These are phyloP conservation scores for Pogona vitticeps DNA, from an alignment of 2,113 vertebrate species.

Conservation along the genomic window DNA sequence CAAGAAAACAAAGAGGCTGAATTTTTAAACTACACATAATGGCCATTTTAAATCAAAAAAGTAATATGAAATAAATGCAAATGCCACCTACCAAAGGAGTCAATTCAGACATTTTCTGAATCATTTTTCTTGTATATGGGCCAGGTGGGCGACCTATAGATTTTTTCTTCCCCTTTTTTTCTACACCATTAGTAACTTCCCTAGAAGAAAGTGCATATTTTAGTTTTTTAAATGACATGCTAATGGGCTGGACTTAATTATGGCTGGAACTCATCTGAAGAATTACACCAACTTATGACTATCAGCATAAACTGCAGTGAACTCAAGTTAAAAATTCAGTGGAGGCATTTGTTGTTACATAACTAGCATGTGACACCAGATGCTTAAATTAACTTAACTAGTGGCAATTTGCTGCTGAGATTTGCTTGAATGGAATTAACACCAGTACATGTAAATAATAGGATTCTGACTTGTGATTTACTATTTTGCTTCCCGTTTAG, in stretches of 20 bases:
- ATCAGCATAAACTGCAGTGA: too few species aligned
- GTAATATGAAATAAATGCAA: neutral
- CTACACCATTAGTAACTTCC: conserved; percentile 87
- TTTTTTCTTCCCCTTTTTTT: conserved; percentile 92
- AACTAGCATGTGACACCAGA: too few species aligned
- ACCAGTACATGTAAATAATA: too few species aligned
- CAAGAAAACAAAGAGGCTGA: neutral
- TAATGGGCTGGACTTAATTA: neutral
- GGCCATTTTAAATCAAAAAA: conserved; percentile 5
- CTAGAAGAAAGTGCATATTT: conserved; percentile 71
- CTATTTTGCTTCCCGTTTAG: conserved; percentile 1
- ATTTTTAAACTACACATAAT: conserved; percentile 18
- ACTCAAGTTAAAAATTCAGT: too few species aligned
- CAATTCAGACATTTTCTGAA: conserved; percentile 79
- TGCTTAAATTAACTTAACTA: too few species aligned
- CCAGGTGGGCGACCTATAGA: conserved; percentile 85
- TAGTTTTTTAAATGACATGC: conserved; percentile 12
- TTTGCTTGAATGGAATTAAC: too few species aligned
- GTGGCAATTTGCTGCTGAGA: too few species aligned
- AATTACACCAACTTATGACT: too few species aligned
- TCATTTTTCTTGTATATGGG: conserved; percentile 84
- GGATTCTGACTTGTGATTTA: too few species aligned
- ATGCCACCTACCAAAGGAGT: conserved; percentile 75
- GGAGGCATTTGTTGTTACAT: too few species aligned
- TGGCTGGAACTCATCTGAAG: too few species aligned